Percentiles rank a stretch among this genome's conserved stretches.
Conservation (phyloP, 2,888 invertebrate species). For the Drosophila hamatofila region DNA sequence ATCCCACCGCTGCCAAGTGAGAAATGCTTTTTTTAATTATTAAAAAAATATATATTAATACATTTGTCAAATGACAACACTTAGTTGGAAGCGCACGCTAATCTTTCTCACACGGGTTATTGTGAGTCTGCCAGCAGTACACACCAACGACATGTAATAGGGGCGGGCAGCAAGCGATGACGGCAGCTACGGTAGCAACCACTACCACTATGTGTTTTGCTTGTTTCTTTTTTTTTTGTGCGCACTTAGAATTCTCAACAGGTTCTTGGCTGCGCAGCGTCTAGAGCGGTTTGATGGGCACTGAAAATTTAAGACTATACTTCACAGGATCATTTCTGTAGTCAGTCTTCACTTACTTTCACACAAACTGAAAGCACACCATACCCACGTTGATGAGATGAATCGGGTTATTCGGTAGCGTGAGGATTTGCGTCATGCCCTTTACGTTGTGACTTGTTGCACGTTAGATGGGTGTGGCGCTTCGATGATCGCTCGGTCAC, state of each 20-base stretch:
- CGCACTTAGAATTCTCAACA: conserved; percentile 64
- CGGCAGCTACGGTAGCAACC: background rate
- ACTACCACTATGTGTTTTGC: conserved; percentile 10
- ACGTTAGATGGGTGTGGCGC: conserved; percentile 26
- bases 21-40: background rate
- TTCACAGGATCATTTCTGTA: conserved; percentile 90
- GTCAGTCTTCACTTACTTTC: conserved; percentile 87
- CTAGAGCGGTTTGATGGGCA: conserved; percentile 8
- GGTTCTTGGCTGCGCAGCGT: conserved; percentile 21
- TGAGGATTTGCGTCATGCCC: conserved; percentile 82
- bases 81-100: background rate
- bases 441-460: conserved; percentile 24
- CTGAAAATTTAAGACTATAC: conserved; percentile 84
- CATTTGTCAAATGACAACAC: background rate
- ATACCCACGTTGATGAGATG: conserved; percentile 87
- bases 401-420: conserved; percentile 86
- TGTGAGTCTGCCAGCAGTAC: too few relatives aligned
- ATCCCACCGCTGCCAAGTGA: conserved; percentile 83
- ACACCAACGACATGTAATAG: background rate
- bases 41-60: background rate
- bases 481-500: conserved; percentile 80
- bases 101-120: too few relatives aligned
- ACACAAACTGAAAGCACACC: conserved; percentile 85
- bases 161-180: background rate
- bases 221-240: conserved; percentile 2